Evolutionary conservation across 2,113 vertebrate species (phyloP).

Genomic region (Semnornis frantzii): DNA sequence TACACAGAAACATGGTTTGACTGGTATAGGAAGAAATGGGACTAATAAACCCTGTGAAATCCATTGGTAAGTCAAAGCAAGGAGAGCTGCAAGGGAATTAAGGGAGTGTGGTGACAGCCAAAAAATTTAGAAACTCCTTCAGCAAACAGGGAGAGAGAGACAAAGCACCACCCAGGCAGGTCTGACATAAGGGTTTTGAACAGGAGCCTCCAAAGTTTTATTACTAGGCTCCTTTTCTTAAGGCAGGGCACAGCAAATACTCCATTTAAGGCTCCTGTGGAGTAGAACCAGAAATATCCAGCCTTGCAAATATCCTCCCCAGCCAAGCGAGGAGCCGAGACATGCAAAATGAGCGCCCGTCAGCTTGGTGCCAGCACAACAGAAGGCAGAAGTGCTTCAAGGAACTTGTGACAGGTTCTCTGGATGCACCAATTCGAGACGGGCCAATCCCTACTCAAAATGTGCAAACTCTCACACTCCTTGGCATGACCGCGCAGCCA

Average conservation of each 20-base stretch:
- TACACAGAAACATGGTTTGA: background rate
- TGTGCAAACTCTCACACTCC: slow-evolving; percentile 73
- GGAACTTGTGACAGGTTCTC: slow-evolving; percentile 73
- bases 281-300: slow-evolving; percentile 71
- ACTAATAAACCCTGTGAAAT: background rate
- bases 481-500: slow-evolving; percentile 70
- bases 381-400: slow-evolving; percentile 74
- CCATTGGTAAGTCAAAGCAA: background rate
- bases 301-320: slow-evolving; percentile 64
- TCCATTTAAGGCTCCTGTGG: slow-evolving; percentile 60
- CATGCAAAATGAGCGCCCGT: slow-evolving; percentile 71
- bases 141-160: slow-evolving; percentile 54
- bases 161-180: slow-evolving; percentile 38
- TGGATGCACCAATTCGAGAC: slow-evolving; percentile 67
- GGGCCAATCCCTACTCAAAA: slow-evolving; percentile 68
- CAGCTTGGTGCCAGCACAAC: slow-evolving; percentile 65
- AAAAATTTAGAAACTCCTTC: slow-evolving; percentile 42
- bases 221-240: slow-evolving; percentile 46
- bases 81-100: slow-evolving; percentile 1
- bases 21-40: background rate
- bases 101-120: background rate
- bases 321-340: slow-evolving; percentile 63
- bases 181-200: slow-evolving; percentile 55
- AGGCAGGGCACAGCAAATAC: slow-evolving; percentile 63
- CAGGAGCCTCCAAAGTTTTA: slow-evolving; percentile 51